Conservation (phyloP, 2,113 vertebrate genomes). For the Anas platyrhynchos region DNA sequence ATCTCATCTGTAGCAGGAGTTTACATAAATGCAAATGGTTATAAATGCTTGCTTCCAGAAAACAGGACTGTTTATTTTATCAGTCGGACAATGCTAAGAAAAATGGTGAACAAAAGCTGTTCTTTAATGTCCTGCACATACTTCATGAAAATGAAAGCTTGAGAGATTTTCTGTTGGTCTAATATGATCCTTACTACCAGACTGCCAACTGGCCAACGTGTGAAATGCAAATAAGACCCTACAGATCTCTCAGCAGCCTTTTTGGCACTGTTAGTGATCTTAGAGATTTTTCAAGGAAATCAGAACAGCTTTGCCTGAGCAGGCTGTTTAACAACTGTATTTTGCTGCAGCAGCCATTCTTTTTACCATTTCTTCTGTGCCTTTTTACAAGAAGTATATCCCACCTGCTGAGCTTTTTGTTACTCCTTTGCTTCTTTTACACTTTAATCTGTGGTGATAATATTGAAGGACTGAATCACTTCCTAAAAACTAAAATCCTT, state of each 20-base stretch:
- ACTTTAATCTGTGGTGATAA: conserved; percentile 26
- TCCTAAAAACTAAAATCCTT: neutral
- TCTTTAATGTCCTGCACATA: neutral
- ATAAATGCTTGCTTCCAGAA: neutral
- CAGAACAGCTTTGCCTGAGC: neutral
- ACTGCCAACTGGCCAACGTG: neutral
- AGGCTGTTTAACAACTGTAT: conserved; percentile 22
- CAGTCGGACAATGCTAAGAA: too few species aligned
- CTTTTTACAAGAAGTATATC: conserved; percentile 39
- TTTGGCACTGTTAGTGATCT: neutral
- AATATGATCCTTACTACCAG: neutral
- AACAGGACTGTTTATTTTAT: neutral
- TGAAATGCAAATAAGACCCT: conserved; percentile 27
- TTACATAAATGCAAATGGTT: neutral
- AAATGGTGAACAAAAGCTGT: too few species aligned
- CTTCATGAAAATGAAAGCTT: neutral
- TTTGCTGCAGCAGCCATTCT: neutral
- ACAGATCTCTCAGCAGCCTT: neutral
- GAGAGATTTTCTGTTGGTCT: neutral
- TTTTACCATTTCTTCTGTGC: neutral
- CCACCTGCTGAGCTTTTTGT: conserved; percentile 33
- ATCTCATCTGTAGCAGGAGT: neutral
- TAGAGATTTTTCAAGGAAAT: conserved; percentile 4
- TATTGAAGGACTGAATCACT: conserved; percentile 11
- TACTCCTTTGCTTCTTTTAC: neutral